Percentiles rank a stretch among this genome's conserved stretches.
phyloP scores from a whole-genome alignment of 2,888 invertebrate genomes.

The Zele albiditarsus region DNA sequence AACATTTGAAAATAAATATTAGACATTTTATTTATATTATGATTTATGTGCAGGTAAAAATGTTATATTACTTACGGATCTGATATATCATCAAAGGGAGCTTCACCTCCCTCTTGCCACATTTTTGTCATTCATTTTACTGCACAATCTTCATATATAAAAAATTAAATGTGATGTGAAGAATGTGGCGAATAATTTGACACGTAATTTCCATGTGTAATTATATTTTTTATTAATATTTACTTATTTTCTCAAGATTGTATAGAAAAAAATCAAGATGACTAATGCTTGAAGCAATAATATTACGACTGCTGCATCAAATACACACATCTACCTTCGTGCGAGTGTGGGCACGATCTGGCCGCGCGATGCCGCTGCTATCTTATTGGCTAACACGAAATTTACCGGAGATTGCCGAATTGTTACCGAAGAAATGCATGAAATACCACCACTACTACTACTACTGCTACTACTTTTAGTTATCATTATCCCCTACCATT shows the following conservation, averaged over 20 bases:
- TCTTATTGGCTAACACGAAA: constrained; percentile 30
- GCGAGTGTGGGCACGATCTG: constrained; percentile 22
- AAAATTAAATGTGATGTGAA: neutral
- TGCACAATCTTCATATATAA: constrained; percentile 21
- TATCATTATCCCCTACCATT: too few species aligned
- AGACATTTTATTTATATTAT: neutral
- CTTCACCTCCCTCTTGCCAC: constrained; percentile 69
- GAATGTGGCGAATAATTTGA: neutral
- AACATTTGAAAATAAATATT: neutral
- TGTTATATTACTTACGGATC: constrained; percentile 61
- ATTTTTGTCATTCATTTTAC: constrained; percentile 62
- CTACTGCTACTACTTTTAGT: too few species aligned
- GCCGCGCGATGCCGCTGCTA: constrained; percentile 12
- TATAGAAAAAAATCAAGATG: neutral
- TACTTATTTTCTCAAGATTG: neutral
- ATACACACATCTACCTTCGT: constrained; percentile 10
- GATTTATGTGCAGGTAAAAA: neutral
- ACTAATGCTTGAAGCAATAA: neutral
- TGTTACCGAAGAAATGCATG: neutral
- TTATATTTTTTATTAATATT: neutral
- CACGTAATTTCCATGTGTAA: neutral
- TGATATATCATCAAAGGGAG: constrained; percentile 62
- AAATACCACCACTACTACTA: too few species aligned
- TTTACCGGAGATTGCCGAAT: constrained; percentile 41
- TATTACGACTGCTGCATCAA: neutral